These are phyloP conservation scores for Morone saxatilis DNA, from an alignment of 2,113 vertebrate species.

Conservation along the genomic window DNA sequence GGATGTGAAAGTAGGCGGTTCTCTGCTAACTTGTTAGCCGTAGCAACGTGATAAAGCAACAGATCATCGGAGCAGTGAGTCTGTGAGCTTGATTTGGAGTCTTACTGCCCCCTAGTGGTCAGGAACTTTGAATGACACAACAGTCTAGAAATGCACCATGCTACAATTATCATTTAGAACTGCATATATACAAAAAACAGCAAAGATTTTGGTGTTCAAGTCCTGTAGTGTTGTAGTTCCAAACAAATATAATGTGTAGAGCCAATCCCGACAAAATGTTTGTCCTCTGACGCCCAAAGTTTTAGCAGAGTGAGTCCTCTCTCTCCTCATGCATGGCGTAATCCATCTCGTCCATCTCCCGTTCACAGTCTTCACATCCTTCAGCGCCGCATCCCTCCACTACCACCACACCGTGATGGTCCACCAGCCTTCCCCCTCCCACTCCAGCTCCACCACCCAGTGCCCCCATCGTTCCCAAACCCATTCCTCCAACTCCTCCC, in stretches of 20 bases:
- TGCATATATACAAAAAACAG: background rate
- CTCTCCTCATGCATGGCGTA: slow-evolving; percentile 71
- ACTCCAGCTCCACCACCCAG: background rate
- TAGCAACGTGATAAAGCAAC: background rate
- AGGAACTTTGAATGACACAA: background rate
- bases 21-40: background rate
- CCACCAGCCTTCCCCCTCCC: slow-evolving; percentile 46
- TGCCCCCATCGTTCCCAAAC: background rate
- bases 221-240: background rate
- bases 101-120: background rate
- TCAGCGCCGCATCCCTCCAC: slow-evolving; percentile 76
- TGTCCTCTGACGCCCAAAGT: rapidly evolving
- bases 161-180: background rate
- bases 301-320: slow-evolving; percentile 79
- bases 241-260: background rate
- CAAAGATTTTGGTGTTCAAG: background rate
- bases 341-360: slow-evolving; percentile 79
- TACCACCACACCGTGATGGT: slow-evolving; percentile 68
- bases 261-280: too few species aligned
- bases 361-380: slow-evolving; percentile 84
- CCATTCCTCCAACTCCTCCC: slow-evolving; percentile 18
- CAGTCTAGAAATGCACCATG: background rate
- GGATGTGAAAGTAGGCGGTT: background rate
- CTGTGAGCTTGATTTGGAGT: background rate
- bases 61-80: background rate